Evolutionary conservation across 2,797 vertebrate species (phyloP), one percentile per base, ranked within the genome.

Genomic region (Sebastes trivittatus): DNA sequence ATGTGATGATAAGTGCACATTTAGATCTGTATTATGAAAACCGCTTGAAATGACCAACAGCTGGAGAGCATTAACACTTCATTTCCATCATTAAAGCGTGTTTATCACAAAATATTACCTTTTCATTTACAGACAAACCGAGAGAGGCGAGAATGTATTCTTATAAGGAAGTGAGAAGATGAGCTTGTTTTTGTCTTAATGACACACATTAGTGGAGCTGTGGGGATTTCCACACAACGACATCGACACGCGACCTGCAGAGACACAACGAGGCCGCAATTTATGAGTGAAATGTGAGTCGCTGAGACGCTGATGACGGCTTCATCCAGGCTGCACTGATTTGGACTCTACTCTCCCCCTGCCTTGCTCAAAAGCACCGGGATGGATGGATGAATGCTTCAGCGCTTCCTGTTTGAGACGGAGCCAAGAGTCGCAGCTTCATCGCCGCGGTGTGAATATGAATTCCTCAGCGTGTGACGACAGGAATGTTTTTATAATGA

Each of bases 201-300:
- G 81, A 69, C 69, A 54, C 56, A 30, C 78, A 59, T 81, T 77
- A 81, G 18, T 22, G 72, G 30, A 63, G 22, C 72, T 34, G 71
- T 76, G 84, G 80, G 87, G 84, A 87, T 85, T 85, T 83, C 69
- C 77, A 82, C 70, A 72, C 59, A 30, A 74, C 65, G 11, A 22
- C 73, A 16, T 69, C 42, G 5, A 56, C 65, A 10, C 6, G 8
- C 42, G 6, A 32, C 77, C 59, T 2, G 46, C 63, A 30, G 76
- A 63, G 38, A 76, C 4, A 65, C 70, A 25, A 73, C 0, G 1
- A 67, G 82, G 66, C 77, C 71, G 3, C 20, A 60, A 55, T 69
- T 52, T 23, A 36, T 42, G 13, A 75, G 36, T 7, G 38, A 25
- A 70, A n/a, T 59, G 0, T 38, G 69, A 11, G 54, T 6, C 16